Evolutionary conservation across 1,140 invertebrate species (phyloP).

Genomic region (Luehdorfia chinensis): DNA sequence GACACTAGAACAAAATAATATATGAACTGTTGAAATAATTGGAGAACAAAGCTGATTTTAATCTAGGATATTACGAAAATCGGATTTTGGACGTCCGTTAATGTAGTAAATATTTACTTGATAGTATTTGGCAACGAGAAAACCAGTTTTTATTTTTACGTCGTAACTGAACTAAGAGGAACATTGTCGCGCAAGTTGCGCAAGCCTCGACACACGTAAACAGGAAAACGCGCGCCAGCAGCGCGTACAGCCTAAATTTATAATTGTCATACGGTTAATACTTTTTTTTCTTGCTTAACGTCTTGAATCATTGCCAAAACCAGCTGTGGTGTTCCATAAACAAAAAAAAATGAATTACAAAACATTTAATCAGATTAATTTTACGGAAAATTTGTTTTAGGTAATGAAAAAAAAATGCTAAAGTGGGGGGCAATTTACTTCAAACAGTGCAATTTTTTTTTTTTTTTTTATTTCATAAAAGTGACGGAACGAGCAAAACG

Average conservation of each 20-base stretch:
- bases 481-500: no score
- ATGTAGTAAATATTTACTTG: no score
- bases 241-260: neutral
- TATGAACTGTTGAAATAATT: no score
- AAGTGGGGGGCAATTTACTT: no score
- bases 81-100: no score
- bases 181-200: slow-evolving; percentile 26
- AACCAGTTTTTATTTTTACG: slow-evolving; percentile 26
- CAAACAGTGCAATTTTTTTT: neutral
- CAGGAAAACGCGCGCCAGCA: slow-evolving; percentile 28
- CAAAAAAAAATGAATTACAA: no score
- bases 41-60: no score
- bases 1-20: no score
- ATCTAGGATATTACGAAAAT: no score
- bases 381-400: neutral
- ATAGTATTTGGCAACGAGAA: slow-evolving; percentile 24
- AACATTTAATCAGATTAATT: no score
- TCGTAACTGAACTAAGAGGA: slow-evolving; percentile 22
- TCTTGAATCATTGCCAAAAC: neutral
- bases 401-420: neutral
- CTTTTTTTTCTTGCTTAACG: neutral
- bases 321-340: no score
- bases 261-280: neutral
- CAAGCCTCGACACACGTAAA: slow-evolving; percentile 27
- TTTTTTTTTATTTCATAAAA: no score